phyloP scores from a whole-genome alignment of 92 coral and sea anemone species.

The Palythoa caribaeorum region DNA sequence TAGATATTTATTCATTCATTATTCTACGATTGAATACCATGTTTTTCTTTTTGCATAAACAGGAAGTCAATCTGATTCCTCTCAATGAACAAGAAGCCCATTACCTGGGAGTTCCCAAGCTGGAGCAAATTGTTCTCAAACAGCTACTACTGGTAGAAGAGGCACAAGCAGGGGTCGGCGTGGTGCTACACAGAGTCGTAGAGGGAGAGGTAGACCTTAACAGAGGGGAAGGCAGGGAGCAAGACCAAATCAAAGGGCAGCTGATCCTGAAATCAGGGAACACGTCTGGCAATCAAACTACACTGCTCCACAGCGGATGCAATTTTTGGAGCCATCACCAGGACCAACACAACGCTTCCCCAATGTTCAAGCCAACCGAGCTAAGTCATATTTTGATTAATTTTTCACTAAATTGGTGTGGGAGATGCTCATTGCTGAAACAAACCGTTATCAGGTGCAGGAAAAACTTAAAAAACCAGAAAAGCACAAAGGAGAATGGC shows the following conservation, averaged over 20 bases:
- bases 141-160: constrained; percentile 3
- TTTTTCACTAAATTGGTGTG: constrained; percentile 54
- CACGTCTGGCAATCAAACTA: not conserved
- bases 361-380: not conserved
- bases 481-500: constrained; percentile 23
- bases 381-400: constrained; percentile 38
- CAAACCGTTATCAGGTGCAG: constrained; percentile 61
- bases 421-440: constrained; percentile 55
- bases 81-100: constrained; percentile 8
- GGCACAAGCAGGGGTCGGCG: constrained; percentile 16
- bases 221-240: constrained; percentile 6
- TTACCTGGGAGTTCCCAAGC: constrained; percentile 26
- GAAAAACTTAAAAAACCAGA: constrained; percentile 10
- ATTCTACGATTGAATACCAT: not conserved
- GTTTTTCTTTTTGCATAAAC: constrained; percentile 1
- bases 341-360: constrained; percentile 64
- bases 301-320: constrained; percentile 9
- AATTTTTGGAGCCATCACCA: constrained; percentile 39
- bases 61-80: constrained; percentile 7
- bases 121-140: constrained; percentile 9
- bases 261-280: not conserved
- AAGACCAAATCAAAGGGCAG: not conserved
- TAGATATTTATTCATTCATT: not conserved
- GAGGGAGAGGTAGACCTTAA: constrained; percentile 16
- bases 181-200: constrained; percentile 12